Evolutionary conservation across 2,888 invertebrate genomes (phyloP).

Genomic region (Falcaria lacertinaria): DNA sequence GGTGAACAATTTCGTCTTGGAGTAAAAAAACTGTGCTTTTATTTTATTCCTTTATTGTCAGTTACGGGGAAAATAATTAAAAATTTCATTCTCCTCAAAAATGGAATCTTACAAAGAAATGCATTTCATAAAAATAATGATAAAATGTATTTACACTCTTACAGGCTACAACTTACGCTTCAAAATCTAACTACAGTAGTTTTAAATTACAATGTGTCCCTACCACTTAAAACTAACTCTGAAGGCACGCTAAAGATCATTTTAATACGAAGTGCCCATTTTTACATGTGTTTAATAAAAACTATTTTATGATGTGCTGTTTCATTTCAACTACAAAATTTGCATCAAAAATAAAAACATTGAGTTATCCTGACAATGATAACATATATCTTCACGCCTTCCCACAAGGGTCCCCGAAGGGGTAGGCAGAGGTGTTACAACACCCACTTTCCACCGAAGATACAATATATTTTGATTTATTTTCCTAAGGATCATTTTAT

Average conservation of each 20-base stretch:
- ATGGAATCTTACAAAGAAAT: constrained; percentile 70
- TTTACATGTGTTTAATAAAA: constrained; percentile 13
- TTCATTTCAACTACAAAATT: no score
- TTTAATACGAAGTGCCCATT: constrained; percentile 34
- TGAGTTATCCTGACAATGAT: no score
- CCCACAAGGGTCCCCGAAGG: no score
- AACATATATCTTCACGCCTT: no score
- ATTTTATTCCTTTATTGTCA: constrained; percentile 77
- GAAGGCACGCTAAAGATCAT: constrained; percentile 56
- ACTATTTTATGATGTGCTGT: background rate
- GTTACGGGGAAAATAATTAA: constrained; percentile 72
- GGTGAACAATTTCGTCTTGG: no score
- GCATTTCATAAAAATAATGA: constrained; percentile 75
- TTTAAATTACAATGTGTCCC: constrained; percentile 58
- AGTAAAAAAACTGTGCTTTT: constrained; percentile 4
- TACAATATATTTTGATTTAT: no score
- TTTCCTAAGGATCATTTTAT: no score
- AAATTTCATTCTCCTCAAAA: constrained; percentile 69
- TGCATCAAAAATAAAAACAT: no score
- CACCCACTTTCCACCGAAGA: no score
- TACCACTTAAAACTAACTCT: constrained; percentile 37
- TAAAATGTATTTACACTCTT: constrained; percentile 72
- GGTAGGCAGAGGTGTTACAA: no score
- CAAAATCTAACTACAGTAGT: constrained; percentile 42
- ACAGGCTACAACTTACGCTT: constrained; percentile 33